Evolutionary conservation across 2,797 vertebrate genomes (phyloP), one percentile per base, ranked within the genome.

Genomic region (Sandelia bainsii): DNA sequence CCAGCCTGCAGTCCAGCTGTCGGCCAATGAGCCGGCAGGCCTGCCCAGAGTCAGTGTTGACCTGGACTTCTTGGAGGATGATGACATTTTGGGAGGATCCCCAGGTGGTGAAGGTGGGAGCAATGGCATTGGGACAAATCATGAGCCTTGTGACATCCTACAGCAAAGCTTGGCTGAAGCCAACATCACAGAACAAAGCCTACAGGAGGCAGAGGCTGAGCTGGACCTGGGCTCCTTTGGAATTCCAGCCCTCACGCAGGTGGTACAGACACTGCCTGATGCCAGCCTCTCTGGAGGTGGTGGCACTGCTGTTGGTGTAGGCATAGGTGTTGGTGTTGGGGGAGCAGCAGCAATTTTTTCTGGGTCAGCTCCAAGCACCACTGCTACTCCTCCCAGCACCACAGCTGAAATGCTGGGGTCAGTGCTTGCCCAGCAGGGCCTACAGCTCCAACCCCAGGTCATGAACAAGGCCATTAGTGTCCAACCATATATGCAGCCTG

Each of bases 151-250:
- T 19, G 97, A 99, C 93, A 98, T 99, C 91, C 95, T 99, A 29
- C 97, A 99, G 90, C 97, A 98, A 94, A 98, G 97, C 85, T 89
- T 99, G 77, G 97, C 97, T 0, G 97, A 98, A 88, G 97, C 97
- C 75, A 99, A 98, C 91, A 99, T 98, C 93, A 99, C 97, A 0
- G 97, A 98, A 85, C 98, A 99, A 89, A 99, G 97, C 0, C 84
- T 99, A 72, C 94, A 95, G 85, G 97, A 98, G 86, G 97, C 97
- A 0, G 97, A 98, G 58, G 97, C 96, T 0, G 98, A 99, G 86
- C 93, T 99, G 92, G 98, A 98, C 82, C 93, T 99, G 94, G 96
- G 96, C 27, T 95, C 97, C 63, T 98, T 99, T 84, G 97, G 96
- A 62, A 95, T 98, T 45, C 95, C 97, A n/a, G 93, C 95, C 25